Evolutionary conservation across 2,888 invertebrate species (phyloP).

Genomic region (Hermodice carunculata): DNA sequence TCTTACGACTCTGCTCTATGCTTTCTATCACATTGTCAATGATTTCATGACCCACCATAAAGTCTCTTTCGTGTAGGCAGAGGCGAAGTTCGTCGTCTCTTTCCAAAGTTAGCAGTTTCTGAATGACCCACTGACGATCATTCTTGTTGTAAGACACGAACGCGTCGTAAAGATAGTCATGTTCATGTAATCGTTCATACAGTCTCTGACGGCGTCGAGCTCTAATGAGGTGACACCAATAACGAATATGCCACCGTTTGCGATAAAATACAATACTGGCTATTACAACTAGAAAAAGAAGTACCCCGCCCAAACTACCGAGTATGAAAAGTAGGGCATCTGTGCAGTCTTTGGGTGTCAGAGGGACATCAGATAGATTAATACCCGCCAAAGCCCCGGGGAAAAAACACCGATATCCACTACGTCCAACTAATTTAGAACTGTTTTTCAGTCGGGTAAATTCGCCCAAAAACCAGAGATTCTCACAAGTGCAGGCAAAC

Average conservation of each 20-base stretch:
- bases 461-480: background rate
- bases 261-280: background rate
- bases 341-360: too few species aligned
- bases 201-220: background rate
- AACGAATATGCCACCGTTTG: background rate
- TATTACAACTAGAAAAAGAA: background rate
- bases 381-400: background rate
- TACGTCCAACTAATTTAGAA: background rate
- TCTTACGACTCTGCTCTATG: background rate
- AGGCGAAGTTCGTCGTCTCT: conserved; percentile 69
- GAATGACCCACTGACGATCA: conserved; percentile 77
- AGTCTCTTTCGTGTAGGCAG: background rate
- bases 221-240: background rate
- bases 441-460: background rate
- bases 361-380: background rate
- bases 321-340: too few species aligned
- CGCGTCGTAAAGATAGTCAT: conserved; percentile 74
- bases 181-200: background rate
- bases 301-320: background rate
- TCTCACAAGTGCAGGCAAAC: background rate
- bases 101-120: conserved; percentile 76
- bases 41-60: background rate
- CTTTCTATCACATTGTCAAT: background rate
- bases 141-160: conserved; percentile 80
- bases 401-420: background rate